Base-by-base conservation (phyloP, 2,797 vertebrate species). In the Sebastes kiyomatsui region DNA sequence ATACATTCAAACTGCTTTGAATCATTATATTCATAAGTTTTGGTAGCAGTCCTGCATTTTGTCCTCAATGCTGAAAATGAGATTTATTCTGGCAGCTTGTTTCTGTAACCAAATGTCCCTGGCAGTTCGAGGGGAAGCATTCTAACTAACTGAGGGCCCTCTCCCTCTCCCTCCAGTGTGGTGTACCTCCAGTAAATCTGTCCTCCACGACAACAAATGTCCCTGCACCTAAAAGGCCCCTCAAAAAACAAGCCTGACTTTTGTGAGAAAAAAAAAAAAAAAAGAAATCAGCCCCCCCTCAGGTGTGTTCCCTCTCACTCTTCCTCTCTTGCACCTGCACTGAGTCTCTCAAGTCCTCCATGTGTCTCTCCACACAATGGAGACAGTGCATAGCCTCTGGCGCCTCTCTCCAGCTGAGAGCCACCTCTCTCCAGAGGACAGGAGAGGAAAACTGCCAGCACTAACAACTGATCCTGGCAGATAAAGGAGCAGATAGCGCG, bases 381-480 rank as follows among this genome's bases (percentile, higher is more conserved):
- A 92, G 91, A 92, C 88, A 73, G 86, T 87, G 93, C 85, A 70
- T 91, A 64, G 93, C 95, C 94, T 77, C 83, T 89, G 92, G 95
- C 93, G 54, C 77, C 90, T 90, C 93, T 92, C 92, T 93, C 94
- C 95, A 95, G 95, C 93, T 95, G 94, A 95, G 94, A 94, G 94
- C 92, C 93, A 93, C 93, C 92, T 93, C 93, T 94, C 95, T 93
- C 91, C 91, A 90, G 94, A 95, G 93, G 92, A 94, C 90, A 90
- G 88, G 75, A 80, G 89, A 91, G 92, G 90, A 89, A 92, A 88
- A 93, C 92, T 92, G 91, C 93, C 91, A 92, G 93, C 90, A 84
- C 92, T 92, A 95, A 95, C 93, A 95, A 95, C 94, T 94, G 93
- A 95, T 95, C 88, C 92, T 85, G 85, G 93, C 85, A 90, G 94